Percentiles rank a stretch among this genome's conserved stretches.
phyloP scores from a whole-genome alignment of 2,888 invertebrate species.

The Drosophila imparisetae region DNA sequence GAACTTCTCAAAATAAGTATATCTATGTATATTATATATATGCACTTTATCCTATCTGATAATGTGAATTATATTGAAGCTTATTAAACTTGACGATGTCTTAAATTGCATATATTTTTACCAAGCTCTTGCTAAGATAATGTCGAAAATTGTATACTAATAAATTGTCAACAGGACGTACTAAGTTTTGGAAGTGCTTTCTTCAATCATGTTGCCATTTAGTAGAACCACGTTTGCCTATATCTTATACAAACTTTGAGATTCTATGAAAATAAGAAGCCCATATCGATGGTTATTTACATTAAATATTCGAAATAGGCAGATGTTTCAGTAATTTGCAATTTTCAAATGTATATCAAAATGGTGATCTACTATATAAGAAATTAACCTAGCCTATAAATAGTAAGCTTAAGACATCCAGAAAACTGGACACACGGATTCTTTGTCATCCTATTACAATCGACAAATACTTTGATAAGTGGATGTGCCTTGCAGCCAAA shows the following conservation, averaged over 20 bases:
- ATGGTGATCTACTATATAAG: not conserved
- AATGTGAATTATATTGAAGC: not conserved
- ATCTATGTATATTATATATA: not conserved
- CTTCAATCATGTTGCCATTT: not conserved
- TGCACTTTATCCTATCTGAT: not conserved
- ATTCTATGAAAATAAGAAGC: not conserved
- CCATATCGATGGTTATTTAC: not conserved
- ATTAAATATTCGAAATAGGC: not conserved
- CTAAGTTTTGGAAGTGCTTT: not conserved
- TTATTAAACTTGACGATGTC: not conserved
- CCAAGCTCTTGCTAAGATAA: not conserved
- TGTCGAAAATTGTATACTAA: not conserved
- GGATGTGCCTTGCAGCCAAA: conserved; percentile 13
- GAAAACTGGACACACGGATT: not conserved
- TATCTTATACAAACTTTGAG: not conserved
- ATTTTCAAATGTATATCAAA: not conserved
- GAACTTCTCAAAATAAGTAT: not conserved
- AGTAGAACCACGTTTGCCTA: not conserved
- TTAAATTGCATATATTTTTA: not conserved
- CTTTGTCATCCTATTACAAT: not conserved
- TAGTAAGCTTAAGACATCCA: not conserved
- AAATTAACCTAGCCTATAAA: not conserved
- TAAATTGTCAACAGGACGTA: not conserved
- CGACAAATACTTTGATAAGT: conserved; percentile 1
- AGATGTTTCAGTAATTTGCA: not conserved